A percentile compares a stretch with the other conserved stretches of the same genome.
These are phyloP conservation scores for Mormoops blainvillei DNA, from an alignment of 2,113 vertebrate genomes.

Conservation along the genomic window DNA sequence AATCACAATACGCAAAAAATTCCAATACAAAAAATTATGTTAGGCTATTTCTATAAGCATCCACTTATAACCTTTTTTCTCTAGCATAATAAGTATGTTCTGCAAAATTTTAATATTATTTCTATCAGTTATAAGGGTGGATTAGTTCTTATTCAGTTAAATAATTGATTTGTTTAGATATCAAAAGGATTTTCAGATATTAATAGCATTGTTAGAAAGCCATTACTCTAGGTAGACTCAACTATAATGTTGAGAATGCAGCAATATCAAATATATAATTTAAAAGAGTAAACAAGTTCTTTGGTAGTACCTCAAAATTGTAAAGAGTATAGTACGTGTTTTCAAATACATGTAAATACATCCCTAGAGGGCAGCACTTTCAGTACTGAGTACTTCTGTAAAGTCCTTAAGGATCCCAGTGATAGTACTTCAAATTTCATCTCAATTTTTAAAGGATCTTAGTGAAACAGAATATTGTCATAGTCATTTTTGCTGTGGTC, in stretches of 20 bases:
- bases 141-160: neutral
- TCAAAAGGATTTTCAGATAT: constrained; percentile 18
- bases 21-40: neutral
- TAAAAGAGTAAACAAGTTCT: constrained; percentile 24
- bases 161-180: constrained; percentile 9
- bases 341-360: neutral
- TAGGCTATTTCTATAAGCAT: neutral
- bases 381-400: neutral
- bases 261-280: neutral
- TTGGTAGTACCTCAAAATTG: neutral
- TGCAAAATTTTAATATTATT: neutral
- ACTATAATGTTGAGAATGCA: neutral
- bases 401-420: neutral
- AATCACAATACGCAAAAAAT: neutral
- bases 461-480: neutral
- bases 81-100: neutral
- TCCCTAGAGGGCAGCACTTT: neutral
- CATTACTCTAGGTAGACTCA: neutral
- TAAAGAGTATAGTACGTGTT: neutral
- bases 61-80: neutral
- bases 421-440: constrained; percentile 22
- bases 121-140: neutral
- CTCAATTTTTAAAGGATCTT: neutral
- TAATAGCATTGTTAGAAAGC: neutral
- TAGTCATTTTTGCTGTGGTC: neutral